Percentiles rank a stretch among this genome's conserved stretches.
Evolutionary conservation across 1,140 invertebrate genomes (phyloP).

Genomic region (Panagrolaimus sp.): DNA sequence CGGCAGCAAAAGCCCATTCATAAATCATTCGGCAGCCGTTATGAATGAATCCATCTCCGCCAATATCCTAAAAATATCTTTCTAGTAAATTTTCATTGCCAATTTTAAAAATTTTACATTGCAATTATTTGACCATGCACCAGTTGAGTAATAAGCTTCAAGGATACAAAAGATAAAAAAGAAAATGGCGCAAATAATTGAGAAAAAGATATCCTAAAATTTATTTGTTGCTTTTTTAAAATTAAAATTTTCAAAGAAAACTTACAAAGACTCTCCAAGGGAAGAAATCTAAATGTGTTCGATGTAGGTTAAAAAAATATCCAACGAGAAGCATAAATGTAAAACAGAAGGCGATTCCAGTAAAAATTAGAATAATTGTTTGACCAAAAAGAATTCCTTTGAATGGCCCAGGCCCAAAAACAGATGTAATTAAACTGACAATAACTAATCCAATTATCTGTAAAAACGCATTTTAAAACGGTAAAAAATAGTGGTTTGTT

Average conservation of each 20-base stretch:
- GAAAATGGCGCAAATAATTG: conserved; percentile 30
- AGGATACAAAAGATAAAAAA: conserved; percentile 48
- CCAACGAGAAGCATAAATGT: conserved; percentile 54
- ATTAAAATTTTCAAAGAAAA: conserved; percentile 11
- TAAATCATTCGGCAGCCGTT: conserved; percentile 54
- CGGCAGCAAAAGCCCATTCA: conserved; percentile 58
- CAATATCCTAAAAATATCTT: neutral
- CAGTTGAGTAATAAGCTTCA: conserved; percentile 55
- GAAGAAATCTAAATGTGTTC: conserved; percentile 52
- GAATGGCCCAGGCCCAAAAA: conserved; percentile 56
- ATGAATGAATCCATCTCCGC: conserved; percentile 52
- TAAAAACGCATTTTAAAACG: no score
- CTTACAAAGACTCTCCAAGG: conserved; percentile 47
- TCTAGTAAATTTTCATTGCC: no score
- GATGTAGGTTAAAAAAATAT: conserved; percentile 51
- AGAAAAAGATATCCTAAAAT: conserved; percentile 51
- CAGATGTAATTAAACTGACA: conserved; percentile 50
- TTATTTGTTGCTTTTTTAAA: neutral
- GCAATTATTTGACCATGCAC: conserved; percentile 57
- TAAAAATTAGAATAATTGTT: conserved; percentile 49
- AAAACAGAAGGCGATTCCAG: conserved; percentile 46
- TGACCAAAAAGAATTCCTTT: conserved; percentile 58
- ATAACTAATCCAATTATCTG: conserved; percentile 53
- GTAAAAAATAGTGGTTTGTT: conserved; percentile 21
- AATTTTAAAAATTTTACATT: conserved; percentile 22